Evolutionary conservation across 2,113 vertebrate genomes (phyloP).

Genomic region (Tragelaphus buxtoni): DNA sequence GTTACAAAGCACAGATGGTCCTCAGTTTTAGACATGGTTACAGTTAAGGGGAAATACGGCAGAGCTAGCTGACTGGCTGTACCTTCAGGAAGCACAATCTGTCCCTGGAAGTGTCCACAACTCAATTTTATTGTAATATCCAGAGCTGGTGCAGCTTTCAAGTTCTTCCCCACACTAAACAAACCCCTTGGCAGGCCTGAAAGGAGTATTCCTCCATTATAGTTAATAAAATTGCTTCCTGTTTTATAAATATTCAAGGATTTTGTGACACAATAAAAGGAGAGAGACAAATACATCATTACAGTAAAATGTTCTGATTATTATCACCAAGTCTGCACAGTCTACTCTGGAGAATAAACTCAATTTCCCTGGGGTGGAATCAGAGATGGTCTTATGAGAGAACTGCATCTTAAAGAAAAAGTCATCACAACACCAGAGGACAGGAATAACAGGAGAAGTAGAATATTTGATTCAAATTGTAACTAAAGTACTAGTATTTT

Average conservation of each 20-base stretch:
- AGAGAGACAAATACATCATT: not conserved
- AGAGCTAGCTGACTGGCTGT: not conserved
- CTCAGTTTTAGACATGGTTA: not conserved
- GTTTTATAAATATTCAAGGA: not conserved
- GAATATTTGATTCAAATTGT: not conserved
- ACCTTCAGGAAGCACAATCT: not conserved
- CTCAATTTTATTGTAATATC: not conserved
- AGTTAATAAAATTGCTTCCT: not conserved
- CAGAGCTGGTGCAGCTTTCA: not conserved
- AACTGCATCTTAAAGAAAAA: not conserved
- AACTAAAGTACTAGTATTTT: not conserved
- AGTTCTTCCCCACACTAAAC: not conserved
- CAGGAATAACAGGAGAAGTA: not conserved
- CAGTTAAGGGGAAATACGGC: not conserved
- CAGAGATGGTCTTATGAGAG: not conserved
- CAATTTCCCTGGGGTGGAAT: not conserved
- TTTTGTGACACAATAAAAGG: not conserved
- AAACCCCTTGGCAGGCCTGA: not conserved
- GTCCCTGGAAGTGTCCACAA: not conserved
- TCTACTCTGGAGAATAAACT: not conserved
- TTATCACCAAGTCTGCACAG: not conserved
- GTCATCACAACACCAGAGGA: not conserved
- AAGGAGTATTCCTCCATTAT: not conserved
- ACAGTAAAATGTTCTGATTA: not conserved
- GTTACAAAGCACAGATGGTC: not conserved